Evolutionary conservation across 2,113 vertebrate genomes (phyloP), one percentile per base, ranked within the genome.

Genomic region (Petaurus breviceps): DNA sequence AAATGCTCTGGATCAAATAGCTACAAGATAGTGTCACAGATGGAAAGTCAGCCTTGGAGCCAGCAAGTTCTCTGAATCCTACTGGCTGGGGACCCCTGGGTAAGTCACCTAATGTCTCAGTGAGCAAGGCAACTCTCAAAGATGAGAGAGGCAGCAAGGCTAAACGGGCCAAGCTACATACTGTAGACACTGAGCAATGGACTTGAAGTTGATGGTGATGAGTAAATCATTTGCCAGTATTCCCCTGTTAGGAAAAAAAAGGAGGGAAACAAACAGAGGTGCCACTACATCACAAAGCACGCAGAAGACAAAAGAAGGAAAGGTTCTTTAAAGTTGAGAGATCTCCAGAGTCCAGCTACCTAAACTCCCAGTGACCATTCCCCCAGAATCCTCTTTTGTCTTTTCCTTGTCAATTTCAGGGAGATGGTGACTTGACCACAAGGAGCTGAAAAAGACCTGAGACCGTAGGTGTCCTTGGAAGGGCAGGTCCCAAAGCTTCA

Each of bases 361-460:
- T 91, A 84, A 94, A 6, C n/a, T 84, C n/a, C 68, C 68, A 23
- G 68, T 23, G n/a, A 84, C 94, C 51, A 37, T 50, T 93, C 50
- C 43, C 68, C 51, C 49, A 90, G 96, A 93, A 96, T 95, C 93
- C 95, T 46, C 1, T 77, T 95, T 94, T 91, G 19, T 43, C 6
- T 84, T 94, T 94, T 89, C 92, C 53, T 96, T 92, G 89, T 95
- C 92, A 97, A 23, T 43, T 84, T 84, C 68, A 22, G 19, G 68
- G n/a, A 84, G 98, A 97, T 95, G 91, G 55, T 26, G 47, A 26
- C 95, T 96, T 96, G 92, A 92, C 52, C 91, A 46, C 92, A 95
- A 22, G 91, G 93, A 52, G 47, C 90, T 97, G 93, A 93, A 96
- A 91, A 92, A 96, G 95, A 96, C 77, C 54, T 4, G 90, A 97